Evolutionary conservation across 2,113 vertebrate species (phyloP).

Genomic region (Tichodroma muraria): DNA sequence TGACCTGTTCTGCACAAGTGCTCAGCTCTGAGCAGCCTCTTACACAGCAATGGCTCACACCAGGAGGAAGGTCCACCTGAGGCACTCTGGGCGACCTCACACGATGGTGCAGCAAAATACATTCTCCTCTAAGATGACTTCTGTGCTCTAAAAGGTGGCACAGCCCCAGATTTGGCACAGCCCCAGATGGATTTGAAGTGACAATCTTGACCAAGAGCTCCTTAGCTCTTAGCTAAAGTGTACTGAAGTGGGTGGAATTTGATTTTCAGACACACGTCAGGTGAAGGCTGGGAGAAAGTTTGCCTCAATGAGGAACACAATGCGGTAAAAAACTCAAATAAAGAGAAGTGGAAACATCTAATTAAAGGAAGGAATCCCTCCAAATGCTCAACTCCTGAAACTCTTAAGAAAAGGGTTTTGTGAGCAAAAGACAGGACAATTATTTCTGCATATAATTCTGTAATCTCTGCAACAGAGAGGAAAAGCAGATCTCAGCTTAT

Average conservation of each 20-base stretch:
- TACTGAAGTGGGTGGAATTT: neutral
- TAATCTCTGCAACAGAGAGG: neutral
- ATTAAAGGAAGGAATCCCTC: neutral
- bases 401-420: neutral
- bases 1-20: fast-evolving
- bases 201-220: neutral
- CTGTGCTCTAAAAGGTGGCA: neutral
- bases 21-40: neutral
- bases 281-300: neutral
- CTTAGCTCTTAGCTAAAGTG: neutral
- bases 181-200: neutral
- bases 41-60: neutral
- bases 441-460: too few relatives aligned
- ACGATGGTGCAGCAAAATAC: neutral
- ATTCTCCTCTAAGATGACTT: neutral
- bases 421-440: neutral
- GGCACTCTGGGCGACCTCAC: neutral
- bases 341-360: neutral
- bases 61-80: neutral
- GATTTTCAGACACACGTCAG: neutral
- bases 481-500: neutral
- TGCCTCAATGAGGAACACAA: neutral
- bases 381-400: neutral
- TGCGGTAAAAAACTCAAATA: neutral
- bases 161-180: too few relatives aligned